phyloP scores from a whole-genome alignment of 1,140 invertebrate species.

The Brachystomella parvula region DNA sequence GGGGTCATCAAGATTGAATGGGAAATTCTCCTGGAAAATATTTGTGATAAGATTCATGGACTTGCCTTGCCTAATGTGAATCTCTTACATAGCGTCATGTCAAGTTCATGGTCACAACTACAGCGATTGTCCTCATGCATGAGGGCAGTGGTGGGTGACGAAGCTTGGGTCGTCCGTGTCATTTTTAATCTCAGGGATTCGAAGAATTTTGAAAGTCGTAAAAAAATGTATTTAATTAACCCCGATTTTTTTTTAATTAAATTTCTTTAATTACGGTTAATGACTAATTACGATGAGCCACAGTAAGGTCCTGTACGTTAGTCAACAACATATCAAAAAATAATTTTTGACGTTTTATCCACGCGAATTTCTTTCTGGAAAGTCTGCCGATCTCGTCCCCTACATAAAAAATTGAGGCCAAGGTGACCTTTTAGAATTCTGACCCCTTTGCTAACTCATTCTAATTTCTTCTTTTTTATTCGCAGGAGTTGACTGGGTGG shows the following conservation, averaged over 20 bases:
- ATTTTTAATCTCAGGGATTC: no score
- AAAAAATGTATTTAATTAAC: no score
- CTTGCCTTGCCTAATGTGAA: neutral
- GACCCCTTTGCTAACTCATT: no score
- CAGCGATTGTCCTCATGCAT: no score
- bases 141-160: no score
- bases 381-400: neutral
- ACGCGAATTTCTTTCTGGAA: neutral
- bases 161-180: no score
- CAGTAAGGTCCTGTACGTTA: neutral
- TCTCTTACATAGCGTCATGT: neutral
- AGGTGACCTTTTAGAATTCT: neutral
- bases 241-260: no score
- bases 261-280: no score
- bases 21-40: neutral
- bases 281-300: neutral
- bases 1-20: no score
- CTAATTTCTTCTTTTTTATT: slow-evolving; percentile 1
- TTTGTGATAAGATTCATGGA: neutral
- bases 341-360: neutral
- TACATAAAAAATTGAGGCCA: neutral
- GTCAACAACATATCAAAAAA: neutral
- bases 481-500: neutral
- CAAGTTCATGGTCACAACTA: slow-evolving; percentile 2
- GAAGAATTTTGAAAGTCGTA: no score